phyloP scores from a whole-genome alignment of 2,113 vertebrate genomes.

The Brienomyrus brachyistius region DNA sequence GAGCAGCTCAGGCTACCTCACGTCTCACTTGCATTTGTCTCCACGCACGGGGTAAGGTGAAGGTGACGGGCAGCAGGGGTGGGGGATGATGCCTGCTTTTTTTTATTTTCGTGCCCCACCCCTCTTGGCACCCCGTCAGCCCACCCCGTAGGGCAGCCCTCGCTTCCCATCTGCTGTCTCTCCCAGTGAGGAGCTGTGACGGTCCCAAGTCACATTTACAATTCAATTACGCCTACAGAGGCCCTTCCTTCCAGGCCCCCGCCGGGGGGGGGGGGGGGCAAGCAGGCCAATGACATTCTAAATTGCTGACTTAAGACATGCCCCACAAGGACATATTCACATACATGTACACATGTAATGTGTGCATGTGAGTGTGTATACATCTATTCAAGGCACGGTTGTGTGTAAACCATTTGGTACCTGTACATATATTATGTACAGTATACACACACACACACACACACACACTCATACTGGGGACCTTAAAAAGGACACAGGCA shows the following conservation, averaged over 20 bases:
- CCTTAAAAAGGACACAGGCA: background rate
- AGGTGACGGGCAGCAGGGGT: background rate
- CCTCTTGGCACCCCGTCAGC: conserved; percentile 28
- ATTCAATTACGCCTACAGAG: conserved; percentile 70
- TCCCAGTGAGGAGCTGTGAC: conserved; percentile 40
- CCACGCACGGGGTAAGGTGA: background rate
- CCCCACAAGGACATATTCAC: background rate
- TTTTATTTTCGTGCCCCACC: conserved; percentile 27
- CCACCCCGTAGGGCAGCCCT: conserved; percentile 56
- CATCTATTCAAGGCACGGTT: background rate
- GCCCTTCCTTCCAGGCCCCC: conserved; percentile 50
- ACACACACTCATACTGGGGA: background rate
- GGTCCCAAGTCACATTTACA: conserved; percentile 63
- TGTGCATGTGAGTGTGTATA: too few relatives aligned
- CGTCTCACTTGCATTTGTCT: background rate
- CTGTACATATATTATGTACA: background rate
- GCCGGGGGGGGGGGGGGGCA: conserved; percentile 48
- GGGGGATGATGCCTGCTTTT: conserved; percentile 30
- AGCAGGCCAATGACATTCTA: conserved; percentile 24
- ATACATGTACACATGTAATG: background rate
- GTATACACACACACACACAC: background rate
- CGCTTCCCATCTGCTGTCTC: conserved; percentile 71
- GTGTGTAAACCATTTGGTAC: background rate
- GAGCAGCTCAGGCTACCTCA: background rate
- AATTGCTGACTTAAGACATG: conserved; percentile 15